Evolutionary conservation across 1,140 invertebrate genomes (phyloP).

Genomic region (Cecropterus lyciades): DNA sequence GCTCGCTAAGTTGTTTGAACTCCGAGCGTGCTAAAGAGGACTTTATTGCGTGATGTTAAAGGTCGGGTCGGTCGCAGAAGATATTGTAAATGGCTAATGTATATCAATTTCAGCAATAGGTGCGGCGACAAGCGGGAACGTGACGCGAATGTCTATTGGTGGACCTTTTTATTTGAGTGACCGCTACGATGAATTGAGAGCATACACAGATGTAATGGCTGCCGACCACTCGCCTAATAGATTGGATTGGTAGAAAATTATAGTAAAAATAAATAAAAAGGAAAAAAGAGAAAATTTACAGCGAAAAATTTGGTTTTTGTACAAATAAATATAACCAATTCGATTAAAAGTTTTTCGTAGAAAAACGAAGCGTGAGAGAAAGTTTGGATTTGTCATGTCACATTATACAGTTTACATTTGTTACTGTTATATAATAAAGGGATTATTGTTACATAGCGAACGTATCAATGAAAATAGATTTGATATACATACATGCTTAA

Average conservation of each 20-base stretch:
- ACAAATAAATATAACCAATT: no score
- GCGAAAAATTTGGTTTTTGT: no score
- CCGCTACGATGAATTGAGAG: conserved; percentile 39
- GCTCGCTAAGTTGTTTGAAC: conserved; percentile 28
- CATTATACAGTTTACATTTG: no score
- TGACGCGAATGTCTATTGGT: conserved; percentile 67
- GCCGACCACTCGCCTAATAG: neutral
- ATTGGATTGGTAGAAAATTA: neutral
- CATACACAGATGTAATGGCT: neutral
- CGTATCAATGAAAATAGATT: no score
- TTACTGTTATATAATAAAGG: no score
- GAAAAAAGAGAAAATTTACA: no score
- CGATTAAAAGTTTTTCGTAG: neutral
- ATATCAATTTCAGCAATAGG: conserved; percentile 80
- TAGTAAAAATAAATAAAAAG: neutral
- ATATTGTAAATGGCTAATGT: conserved; percentile 59
- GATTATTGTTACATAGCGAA: no score
- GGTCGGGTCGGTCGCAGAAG: conserved; percentile 22
- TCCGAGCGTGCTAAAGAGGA: conserved; percentile 16
- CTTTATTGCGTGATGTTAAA: conserved; percentile 48
- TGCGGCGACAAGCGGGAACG: conserved; percentile 66
- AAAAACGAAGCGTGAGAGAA: neutral
- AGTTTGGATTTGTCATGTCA: neutral
- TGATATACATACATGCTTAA: no score
- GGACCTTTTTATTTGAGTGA: conserved; percentile 75